Base-by-base conservation (phyloP, 1,140 invertebrate genomes). In the Pseudachorutes palmiensis region DNA sequence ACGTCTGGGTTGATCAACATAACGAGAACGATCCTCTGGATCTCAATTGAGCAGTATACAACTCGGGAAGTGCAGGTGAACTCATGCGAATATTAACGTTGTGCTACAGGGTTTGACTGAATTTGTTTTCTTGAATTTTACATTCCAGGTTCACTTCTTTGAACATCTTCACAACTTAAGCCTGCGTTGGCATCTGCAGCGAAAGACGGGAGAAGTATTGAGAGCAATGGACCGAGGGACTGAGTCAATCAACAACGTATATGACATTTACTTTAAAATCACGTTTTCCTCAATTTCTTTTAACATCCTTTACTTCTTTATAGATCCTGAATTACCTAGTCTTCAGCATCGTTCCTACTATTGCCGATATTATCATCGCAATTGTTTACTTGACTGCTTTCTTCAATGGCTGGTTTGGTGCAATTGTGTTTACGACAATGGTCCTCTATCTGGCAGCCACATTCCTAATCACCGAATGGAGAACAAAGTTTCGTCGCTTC, bases 161-260 rank as follows among this genome's bases (percentile, higher is more conserved):
- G 69, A 66, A 32, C 83, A 85, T 75, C 73, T 85, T 26, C 83
- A 83, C 70, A 76, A 77, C 45, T 66, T 78, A 36, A 76, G 81
- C 77, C 74, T 77, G 65, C 68, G 75, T 22, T 86, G 84, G 84
- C 84, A 86, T 75, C 72, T 86, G 16, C 75, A 76, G 22, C 74
- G 83, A 57, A 86, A 86, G 75, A 85, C 85, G 28, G 85, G 85
- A 2, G 83, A 85, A 76, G 83, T 86, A 26, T 74, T 86, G 2
- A 68, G 83, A 63, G 78, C 85, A 0, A 82, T 86, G 77, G 85
- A 85, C 74, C 75, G 84, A 61, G 84, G 84, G 62, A 85, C 83
- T 9, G 80, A 79, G 66, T 83, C 82, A 64, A 80, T 86, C 57
- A 85, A 85, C 73, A 81, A 76, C 66, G n/a, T n/a, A 76, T 85